These are phyloP conservation scores for Triplophysa dalaica DNA, from an alignment of 2,113 vertebrate genomes.

Conservation along the genomic window DNA sequence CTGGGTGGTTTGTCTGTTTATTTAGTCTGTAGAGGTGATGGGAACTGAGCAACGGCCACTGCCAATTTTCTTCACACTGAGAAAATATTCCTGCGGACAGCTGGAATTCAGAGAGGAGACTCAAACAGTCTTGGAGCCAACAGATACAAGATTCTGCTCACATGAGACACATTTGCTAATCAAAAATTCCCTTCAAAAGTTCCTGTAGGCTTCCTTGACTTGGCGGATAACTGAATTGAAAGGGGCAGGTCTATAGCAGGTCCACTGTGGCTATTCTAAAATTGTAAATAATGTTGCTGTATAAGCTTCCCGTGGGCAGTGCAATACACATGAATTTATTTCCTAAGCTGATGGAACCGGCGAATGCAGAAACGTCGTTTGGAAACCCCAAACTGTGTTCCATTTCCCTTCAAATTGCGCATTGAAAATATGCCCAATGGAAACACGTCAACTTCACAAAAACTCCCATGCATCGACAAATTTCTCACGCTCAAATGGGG, in stretches of 20 bases:
- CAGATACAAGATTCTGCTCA: slow-evolving; percentile 64
- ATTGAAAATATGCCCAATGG: too few species aligned
- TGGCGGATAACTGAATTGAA: background rate
- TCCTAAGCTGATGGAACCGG: too few species aligned
- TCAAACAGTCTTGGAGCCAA: slow-evolving; percentile 69
- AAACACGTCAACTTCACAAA: too few species aligned
- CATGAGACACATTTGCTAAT: slow-evolving; percentile 53
- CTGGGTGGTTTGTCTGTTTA: slow-evolving; percentile 69
- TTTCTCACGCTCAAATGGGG: too few species aligned
- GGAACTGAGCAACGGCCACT: slow-evolving; percentile 65
- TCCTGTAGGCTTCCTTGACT: background rate
- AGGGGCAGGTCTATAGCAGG: background rate
- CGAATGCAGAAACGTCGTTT: too few species aligned
- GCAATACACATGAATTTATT: too few species aligned
- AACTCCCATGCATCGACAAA: too few species aligned
- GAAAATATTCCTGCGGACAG: slow-evolving; percentile 70
- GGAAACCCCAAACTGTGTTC: too few species aligned
- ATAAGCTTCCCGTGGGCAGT: too few species aligned
- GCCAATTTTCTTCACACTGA: slow-evolving; percentile 74
- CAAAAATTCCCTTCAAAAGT: slow-evolving; percentile 29
- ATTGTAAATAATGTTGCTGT: too few species aligned
- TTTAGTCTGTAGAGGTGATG: slow-evolving; percentile 72
- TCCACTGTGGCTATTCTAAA: background rate
- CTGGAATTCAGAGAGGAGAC: slow-evolving; percentile 62
- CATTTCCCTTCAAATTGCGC: too few species aligned